Base-by-base conservation (phyloP, 1,140 invertebrate genomes). In the Chrysomallon squamiferum region DNA sequence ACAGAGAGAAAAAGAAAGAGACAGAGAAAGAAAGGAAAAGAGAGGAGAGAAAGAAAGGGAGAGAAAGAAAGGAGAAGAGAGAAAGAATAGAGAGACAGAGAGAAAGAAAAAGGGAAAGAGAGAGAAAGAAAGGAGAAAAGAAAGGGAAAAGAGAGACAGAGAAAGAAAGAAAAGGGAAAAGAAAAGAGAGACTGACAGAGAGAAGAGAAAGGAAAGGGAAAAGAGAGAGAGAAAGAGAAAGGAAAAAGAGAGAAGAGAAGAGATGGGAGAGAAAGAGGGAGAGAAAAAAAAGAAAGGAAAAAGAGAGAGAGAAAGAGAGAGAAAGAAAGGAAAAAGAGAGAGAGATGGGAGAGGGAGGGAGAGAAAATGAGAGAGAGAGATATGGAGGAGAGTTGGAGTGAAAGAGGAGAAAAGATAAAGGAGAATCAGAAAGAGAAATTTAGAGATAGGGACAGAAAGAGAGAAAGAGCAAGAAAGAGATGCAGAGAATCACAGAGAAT, bases 271-370 rank as follows among this genome's bases (percentile, higher is more conserved):
- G 25, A 13, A n/a, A 20, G 11, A 5, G 32, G 32, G 11, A 27
- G n/a, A 27, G 25, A 58, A 30, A 27, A 30, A 50, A 27, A 50
- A 27, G 27, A 27, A 50, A 27, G 27, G 49, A 50, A 27, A 50
- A 27, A 50, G 49, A 50, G n/a, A 50, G 49, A 50, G 49, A 50
- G 49, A 50, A 27, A 50, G 49, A 50, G 49, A 50, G 49, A 50
- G n/a, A 20, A n/a, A 20, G n/a, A 20, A 50, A 27, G 27, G 49
- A 30, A n/a, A 33, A n/a, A 50, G 49, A 50, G 49, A 50, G 49
- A 50, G 49, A 50, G 49, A 7, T 6, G n/a, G n/a, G n/a, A n/a
- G n/a, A n/a, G n/a, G n/a, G n/a, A n/a, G n/a, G n/a, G n/a, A n/a
- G n/a, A n/a, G n/a, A n/a, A n/a, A n/a, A n/a, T n/a, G n/a, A n/a